Base-by-base conservation (phyloP, 2,797 vertebrate species). In the Meda fulgida region DNA sequence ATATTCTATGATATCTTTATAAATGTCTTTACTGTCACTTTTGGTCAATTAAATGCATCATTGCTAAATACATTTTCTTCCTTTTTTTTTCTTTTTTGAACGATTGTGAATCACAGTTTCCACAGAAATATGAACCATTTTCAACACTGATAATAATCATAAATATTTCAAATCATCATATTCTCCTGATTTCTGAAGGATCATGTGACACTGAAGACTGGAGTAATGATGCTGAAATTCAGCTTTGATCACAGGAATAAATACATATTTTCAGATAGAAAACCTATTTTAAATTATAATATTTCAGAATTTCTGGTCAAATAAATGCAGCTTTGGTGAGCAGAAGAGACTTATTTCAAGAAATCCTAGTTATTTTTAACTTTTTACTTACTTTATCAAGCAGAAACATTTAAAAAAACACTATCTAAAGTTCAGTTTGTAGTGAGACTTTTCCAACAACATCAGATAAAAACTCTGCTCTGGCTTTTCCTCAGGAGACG, bases 401-500 rank as follows among this genome's bases (percentile, higher is more conserved):
- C 40, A 46, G 69, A 26, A 71, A 46, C 8, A 40, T 40, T 9
- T 38, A 1, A 38, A 0, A 38, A 7, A 38, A 38, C 38, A 3
- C 5, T 66, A 23, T 65, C 14, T 4, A 3, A n/a, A 14, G 69
- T 71, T 26, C 7, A 9, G 70, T 72, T 31, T 26, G 19, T 1
- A 43, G 26, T 60, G 19, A 36, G 40, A 14, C 34, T 23, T 10
- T 66, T 3, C 51, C 40, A 29, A 21, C 1, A 26, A 5, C 23
- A 51, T 23, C 16, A 5, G 2, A 46, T 40, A 38, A 53, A 60
- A 0, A 16, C 36, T 36, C 4, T 19, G 26, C 67, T 21, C 21
- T 4, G 4, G 18, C 43, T 69, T 7, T 38, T 36, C 65, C 51
- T 51, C 89, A 96, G 95, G 94, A 76, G 95, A 96, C 10, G 95